Evolutionary conservation across 1,140 invertebrate species (phyloP).

Genomic region (Bombus affinis): DNA sequence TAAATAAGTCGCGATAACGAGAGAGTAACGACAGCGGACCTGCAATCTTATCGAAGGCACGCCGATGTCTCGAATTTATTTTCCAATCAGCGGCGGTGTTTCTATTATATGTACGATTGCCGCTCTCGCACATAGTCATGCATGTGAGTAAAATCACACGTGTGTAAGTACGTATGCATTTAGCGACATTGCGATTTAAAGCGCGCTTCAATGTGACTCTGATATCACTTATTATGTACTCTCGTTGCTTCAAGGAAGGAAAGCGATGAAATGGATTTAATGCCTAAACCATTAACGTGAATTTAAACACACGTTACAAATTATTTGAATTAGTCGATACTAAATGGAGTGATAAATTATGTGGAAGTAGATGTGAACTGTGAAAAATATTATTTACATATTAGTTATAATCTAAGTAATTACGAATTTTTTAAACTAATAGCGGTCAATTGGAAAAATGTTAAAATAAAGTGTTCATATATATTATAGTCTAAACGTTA

Average conservation of each 20-base stretch:
- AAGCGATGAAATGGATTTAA: too few relatives aligned
- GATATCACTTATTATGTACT: background rate
- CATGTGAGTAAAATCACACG: background rate
- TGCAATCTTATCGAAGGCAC: constrained; percentile 65
- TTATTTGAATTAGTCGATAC: too few relatives aligned
- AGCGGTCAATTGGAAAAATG: too few relatives aligned
- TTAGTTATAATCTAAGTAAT: too few relatives aligned
- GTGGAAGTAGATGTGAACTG: too few relatives aligned
- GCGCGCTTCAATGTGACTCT: background rate
- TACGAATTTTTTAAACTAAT: too few relatives aligned
- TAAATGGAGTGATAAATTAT: too few relatives aligned
- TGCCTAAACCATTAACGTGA: too few relatives aligned
- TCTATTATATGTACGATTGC: constrained; percentile 52
- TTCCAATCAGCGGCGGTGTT: constrained; percentile 58
- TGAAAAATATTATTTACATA: too few relatives aligned
- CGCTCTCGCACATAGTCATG: background rate
- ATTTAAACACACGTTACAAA: too few relatives aligned
- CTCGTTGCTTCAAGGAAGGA: background rate
- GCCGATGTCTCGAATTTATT: constrained; percentile 65
- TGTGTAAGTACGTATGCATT: background rate
- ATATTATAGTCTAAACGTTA: too few relatives aligned
- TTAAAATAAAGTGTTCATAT: too few relatives aligned
- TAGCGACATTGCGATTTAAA: constrained; percentile 3
- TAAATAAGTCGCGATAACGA: constrained; percentile 64
- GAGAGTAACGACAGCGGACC: constrained; percentile 48